These are phyloP conservation scores for Mesorhabditis belari DNA, from an alignment of 2,888 invertebrate species.

Conservation along the genomic window DNA sequence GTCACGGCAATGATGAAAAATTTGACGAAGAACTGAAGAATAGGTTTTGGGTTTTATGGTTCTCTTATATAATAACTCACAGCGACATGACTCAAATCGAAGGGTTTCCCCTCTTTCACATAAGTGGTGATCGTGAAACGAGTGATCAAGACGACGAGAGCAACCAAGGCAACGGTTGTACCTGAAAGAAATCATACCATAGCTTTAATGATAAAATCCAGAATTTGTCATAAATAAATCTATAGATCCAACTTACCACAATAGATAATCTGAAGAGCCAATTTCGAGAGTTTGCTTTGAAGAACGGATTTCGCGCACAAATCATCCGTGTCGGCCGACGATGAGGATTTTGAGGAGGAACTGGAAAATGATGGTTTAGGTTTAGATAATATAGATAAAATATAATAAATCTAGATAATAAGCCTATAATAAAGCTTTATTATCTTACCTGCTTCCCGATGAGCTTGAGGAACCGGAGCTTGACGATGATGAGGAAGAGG, in stretches of 20 bases:
- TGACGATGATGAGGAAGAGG: conserved; percentile 27
- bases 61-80: background rate
- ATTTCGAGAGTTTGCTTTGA: conserved; percentile 46
- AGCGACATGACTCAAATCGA: conserved; percentile 39
- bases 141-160: conserved; percentile 47
- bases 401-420: too few species aligned
- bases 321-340: conserved; percentile 27
- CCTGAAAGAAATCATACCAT: conserved; percentile 31
- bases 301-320: conserved; percentile 48
- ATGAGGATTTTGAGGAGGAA: conserved; percentile 10
- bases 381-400: background rate
- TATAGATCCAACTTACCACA: conserved; percentile 22
- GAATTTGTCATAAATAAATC: background rate
- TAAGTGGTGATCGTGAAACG: conserved; percentile 49
- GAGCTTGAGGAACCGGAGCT: conserved; percentile 11
- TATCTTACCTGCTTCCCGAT: background rate
- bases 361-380: background rate
- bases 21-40: conserved; percentile 75
- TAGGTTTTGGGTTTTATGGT: background rate
- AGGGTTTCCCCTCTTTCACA: conserved; percentile 32
- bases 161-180: conserved; percentile 49
- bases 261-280: conserved; percentile 51
- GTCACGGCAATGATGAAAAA: conserved; percentile 99
- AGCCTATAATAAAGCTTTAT: too few species aligned
- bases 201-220: background rate